Evolutionary conservation across 1,140 invertebrate species (phyloP).

Genomic region (Drosophila grimshawi): DNA sequence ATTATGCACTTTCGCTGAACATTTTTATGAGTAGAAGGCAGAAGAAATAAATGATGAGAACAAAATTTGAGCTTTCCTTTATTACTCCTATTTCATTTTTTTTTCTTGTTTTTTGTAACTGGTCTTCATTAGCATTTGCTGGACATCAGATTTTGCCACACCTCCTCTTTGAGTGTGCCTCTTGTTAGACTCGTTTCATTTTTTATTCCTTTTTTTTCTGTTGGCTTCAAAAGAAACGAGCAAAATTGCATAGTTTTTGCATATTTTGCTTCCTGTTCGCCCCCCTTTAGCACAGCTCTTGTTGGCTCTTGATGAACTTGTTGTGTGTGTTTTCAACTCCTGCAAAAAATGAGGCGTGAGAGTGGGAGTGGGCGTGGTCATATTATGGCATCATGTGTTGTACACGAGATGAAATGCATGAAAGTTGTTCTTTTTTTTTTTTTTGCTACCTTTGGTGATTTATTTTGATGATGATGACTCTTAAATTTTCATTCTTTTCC

Average conservation of each 20-base stretch:
- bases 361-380: constrained; percentile 3
- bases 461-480: constrained; percentile 16
- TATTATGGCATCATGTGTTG: background rate
- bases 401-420: background rate
- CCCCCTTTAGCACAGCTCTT: constrained; percentile 5
- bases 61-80: constrained; percentile 23
- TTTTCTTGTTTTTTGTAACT: constrained; percentile 3
- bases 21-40: constrained; percentile 34
- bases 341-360: background rate
- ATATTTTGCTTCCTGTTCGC: constrained; percentile 8
- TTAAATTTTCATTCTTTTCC: background rate
- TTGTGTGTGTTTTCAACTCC: constrained; percentile 30
- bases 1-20: constrained; percentile 46
- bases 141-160: constrained; percentile 33
- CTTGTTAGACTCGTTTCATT: background rate
- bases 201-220: background rate
- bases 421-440: constrained; percentile 16
- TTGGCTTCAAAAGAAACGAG: constrained; percentile 2
- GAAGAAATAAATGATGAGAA: constrained; percentile 6
- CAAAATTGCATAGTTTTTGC: constrained; percentile 45
- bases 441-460: constrained; percentile 10
- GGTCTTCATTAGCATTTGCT: constrained; percentile 51
- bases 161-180: background rate
- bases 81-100: constrained; percentile 2
- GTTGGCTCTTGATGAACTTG: constrained; percentile 43